phyloP scores from a whole-genome alignment of 2,888 invertebrate species.

The Abrostola triplasia region DNA sequence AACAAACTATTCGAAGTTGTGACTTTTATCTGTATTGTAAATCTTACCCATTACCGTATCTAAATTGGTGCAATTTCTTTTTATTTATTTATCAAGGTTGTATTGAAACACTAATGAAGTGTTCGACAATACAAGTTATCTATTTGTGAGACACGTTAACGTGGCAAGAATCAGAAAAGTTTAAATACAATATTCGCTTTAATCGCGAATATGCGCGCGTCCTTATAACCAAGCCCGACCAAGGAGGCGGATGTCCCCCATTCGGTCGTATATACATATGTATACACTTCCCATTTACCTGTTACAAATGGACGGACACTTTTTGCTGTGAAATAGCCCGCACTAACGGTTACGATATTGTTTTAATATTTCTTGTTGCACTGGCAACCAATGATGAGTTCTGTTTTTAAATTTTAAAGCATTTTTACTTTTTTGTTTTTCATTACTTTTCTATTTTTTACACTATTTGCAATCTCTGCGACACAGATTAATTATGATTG shows the following conservation, averaged over 20 bases:
- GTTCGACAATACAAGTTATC: background rate
- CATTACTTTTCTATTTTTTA: no score
- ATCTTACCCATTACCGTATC: background rate
- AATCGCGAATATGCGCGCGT: conserved; percentile 20
- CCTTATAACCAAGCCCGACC: conserved; percentile 25
- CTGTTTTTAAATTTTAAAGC: background rate
- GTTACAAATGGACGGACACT: conserved; percentile 25
- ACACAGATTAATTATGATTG: no score
- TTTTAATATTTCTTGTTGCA: background rate
- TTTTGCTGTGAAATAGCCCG: conserved; percentile 13
- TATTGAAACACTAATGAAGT: background rate
- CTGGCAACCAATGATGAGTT: no score
- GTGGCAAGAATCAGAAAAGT: background rate
- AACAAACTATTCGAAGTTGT: conserved; percentile 9
- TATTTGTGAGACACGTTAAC: background rate
- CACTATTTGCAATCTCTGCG: no score
- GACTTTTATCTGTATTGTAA: conserved; percentile 6
- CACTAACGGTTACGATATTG: background rate
- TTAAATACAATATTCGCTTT: conserved; percentile 9
- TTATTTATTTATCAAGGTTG: background rate
- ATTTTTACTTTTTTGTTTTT: no score
- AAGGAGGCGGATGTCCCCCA: conserved; percentile 61
- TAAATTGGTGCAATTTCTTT: conserved; percentile 2
- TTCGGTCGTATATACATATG: conserved; percentile 42
- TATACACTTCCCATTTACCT: conserved; percentile 55